phyloP scores from a whole-genome alignment of 1,140 invertebrate genomes.

The fruit fly (Drosophila melanogaster) region Release_6_plus_ISO1_MT NT_033779.5:9183001-9183500 shows the following conservation, averaged over 20 bases:
- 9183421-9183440: constrained; percentile 34
- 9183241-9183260: constrained; percentile 8
- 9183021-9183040: constrained; percentile 41
- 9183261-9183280: constrained; percentile 31
- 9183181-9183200: constrained; percentile 75
- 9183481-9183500: constrained; percentile 61
- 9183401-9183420: not conserved
- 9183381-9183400: constrained; percentile 19
- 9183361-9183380: constrained; percentile 66
- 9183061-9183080: constrained; percentile 7
- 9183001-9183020: constrained; percentile 58
- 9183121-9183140: constrained; percentile 59
- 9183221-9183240: constrained; percentile 58
- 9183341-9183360: constrained; percentile 11
- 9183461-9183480: constrained; percentile 45
- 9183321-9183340: constrained; percentile 5
- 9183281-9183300: constrained; percentile 16
- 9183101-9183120: constrained; percentile 22
- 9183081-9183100: constrained; percentile 1
- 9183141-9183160: constrained; percentile 16
- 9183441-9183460: constrained; percentile 35
- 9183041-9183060: constrained; percentile 37
- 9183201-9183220: constrained; percentile 41
- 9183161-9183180: constrained; percentile 28
- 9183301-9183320: constrained; percentile 54